Percentiles rank a stretch among this genome's conserved stretches.
Evolutionary conservation across 2,113 vertebrate species (phyloP).

Genomic region (Hypocryptadius cinnamomeus): DNA sequence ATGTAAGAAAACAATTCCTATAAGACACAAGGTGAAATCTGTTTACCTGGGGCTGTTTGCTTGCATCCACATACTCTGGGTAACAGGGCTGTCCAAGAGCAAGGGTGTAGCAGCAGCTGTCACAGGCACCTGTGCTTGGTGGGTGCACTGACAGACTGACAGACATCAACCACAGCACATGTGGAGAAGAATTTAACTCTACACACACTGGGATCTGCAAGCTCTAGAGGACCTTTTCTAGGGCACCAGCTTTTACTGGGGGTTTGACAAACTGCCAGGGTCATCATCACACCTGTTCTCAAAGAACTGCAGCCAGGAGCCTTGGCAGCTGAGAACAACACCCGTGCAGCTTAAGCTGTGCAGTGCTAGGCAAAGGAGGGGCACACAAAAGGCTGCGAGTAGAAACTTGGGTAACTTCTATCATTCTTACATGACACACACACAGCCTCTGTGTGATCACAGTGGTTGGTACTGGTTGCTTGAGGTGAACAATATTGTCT

Average conservation of each 20-base stretch:
- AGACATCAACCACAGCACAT: fast-evolving
- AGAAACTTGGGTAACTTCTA: not conserved
- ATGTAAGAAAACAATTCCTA: not conserved
- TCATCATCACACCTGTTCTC: not conserved
- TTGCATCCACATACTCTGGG: fast-evolving
- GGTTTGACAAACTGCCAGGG: not conserved
- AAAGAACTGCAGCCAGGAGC: not conserved
- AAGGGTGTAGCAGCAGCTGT: not conserved
- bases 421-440: fast-evolving
- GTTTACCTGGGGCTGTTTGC: not conserved
- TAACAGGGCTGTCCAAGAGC: fast-evolving
- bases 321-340: fast-evolving
- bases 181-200: not conserved
- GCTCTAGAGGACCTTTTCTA: not conserved
- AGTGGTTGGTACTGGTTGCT: not conserved
- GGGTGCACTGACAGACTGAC: not conserved
- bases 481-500: not conserved
- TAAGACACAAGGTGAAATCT: not conserved
- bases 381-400: fast-evolving
- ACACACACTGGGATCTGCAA: not conserved
- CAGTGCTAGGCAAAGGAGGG: not conserved
- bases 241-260: not conserved
- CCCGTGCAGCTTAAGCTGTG: not conserved
- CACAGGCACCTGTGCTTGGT: fast-evolving
- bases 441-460: fast-evolving